Evolutionary conservation across 2,113 vertebrate genomes (phyloP).

Genomic region (Nesoenas mayeri): DNA sequence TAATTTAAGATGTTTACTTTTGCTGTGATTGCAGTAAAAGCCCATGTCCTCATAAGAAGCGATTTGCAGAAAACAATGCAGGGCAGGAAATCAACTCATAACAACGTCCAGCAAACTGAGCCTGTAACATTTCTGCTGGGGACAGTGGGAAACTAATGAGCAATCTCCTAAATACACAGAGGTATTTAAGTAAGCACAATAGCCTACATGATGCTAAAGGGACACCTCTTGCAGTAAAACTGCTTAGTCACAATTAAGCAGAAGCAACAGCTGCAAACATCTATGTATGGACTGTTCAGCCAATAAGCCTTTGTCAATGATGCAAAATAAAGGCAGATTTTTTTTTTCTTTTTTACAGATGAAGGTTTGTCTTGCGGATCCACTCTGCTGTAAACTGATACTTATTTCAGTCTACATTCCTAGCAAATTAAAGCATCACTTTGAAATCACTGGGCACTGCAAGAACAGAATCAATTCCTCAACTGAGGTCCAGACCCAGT

Average conservation of each 20-base stretch:
- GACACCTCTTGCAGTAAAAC: background rate
- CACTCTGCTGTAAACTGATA: background rate
- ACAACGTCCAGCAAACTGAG: background rate
- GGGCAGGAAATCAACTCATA: slow-evolving; percentile 11
- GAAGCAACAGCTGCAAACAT: background rate
- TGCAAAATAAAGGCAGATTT: background rate
- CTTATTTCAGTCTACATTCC: background rate
- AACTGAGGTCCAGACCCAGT: background rate
- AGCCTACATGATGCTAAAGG: background rate
- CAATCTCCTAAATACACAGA: background rate
- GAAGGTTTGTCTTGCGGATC: background rate
- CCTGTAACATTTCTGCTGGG: background rate
- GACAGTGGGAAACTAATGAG: slow-evolving; percentile 3
- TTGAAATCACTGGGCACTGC: background rate
- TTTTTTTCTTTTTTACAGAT: background rate
- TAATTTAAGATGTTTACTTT: slow-evolving; percentile 46
- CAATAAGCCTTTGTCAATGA: background rate
- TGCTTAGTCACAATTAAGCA: background rate
- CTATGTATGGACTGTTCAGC: background rate
- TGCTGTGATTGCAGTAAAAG: slow-evolving; percentile 34
- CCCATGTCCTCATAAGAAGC: background rate
- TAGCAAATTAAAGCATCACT: background rate
- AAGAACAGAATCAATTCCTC: background rate
- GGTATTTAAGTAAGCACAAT: background rate
- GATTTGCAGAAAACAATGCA: slow-evolving; percentile 37